These are phyloP conservation scores for Mizuhopecten yessoensis DNA, from an alignment of 1,140 invertebrate genomes.

Conservation along the genomic window DNA sequence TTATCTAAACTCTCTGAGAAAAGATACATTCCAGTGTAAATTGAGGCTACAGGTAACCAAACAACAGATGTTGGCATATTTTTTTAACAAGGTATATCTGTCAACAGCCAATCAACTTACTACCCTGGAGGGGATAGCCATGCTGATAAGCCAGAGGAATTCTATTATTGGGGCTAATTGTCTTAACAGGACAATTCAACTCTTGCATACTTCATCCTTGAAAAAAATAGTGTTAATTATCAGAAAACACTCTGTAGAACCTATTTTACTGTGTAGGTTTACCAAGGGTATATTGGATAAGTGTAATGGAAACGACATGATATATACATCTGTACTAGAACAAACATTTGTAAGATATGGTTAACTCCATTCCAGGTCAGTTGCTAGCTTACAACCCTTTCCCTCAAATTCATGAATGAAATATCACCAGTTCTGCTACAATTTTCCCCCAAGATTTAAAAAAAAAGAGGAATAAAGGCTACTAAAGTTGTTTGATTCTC, in stretches of 20 bases:
- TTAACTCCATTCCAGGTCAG: not conserved
- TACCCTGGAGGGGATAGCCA: not conserved
- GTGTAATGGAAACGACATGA: too few species aligned
- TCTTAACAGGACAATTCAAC: slow-evolving; percentile 8
- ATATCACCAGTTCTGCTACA: too few species aligned
- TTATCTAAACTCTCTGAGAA: not conserved
- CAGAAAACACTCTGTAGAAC: not conserved
- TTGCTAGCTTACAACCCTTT: too few species aligned
- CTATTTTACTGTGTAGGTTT: not conserved
- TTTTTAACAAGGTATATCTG: slow-evolving; percentile 14
- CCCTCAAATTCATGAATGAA: too few species aligned
- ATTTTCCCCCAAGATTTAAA: too few species aligned
- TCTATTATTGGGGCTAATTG: not conserved
- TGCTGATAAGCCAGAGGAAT: not conserved
- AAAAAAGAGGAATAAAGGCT: too few species aligned
- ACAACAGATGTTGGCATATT: slow-evolving; percentile 22
- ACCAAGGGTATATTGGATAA: too few species aligned
- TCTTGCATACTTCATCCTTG: not conserved
- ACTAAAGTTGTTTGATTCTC: too few species aligned
- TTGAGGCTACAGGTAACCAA: not conserved
- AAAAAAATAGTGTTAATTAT: not conserved
- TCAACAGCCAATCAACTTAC: not conserved
- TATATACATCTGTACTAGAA: not conserved
- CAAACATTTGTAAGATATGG: not conserved
- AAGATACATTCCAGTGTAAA: not conserved